Percentiles rank a stretch among this genome's conserved stretches.
Conservation (phyloP, 2,113 vertebrate genomes). For the Lota lota region DNA sequence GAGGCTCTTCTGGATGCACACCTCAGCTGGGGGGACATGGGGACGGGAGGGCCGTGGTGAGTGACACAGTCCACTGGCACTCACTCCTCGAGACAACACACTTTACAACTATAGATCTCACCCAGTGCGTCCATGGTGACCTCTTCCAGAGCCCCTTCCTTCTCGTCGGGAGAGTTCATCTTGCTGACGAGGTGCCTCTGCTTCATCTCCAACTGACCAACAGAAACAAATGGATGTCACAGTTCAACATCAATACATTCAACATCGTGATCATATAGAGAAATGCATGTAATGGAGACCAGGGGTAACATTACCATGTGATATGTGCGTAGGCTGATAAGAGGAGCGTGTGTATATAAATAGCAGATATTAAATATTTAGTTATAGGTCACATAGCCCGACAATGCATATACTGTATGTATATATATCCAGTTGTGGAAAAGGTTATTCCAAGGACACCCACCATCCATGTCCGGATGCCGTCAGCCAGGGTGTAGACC, state of each 20-base stretch:
- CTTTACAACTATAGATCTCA: conserved; percentile 58
- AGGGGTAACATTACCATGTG: no score
- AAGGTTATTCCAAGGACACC: conserved; percentile 45
- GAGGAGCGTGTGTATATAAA: no score
- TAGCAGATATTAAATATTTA: no score
- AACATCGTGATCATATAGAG: background rate
- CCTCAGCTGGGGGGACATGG: conserved; percentile 74
- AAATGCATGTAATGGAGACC: no score
- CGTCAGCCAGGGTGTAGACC: conserved; percentile 86
- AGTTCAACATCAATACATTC: background rate
- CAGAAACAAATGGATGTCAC: background rate
- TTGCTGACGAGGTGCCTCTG: conserved; percentile 84
- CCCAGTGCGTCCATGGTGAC: conserved; percentile 85
- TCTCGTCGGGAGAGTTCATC: conserved; percentile 71
- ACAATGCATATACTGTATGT: background rate
- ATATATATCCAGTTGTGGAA: background rate
- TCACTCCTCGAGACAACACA: no score
- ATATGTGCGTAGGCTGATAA: no score
- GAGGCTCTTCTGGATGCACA: conserved; percentile 89
- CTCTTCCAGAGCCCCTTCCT: conserved; percentile 74
- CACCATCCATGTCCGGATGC: conserved; percentile 98
- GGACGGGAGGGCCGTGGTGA: background rate
- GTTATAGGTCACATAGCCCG: no score
- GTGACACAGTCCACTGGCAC: background rate
- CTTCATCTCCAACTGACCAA: conserved; percentile 91